These are phyloP conservation scores for Eolophus roseicapilla DNA, from an alignment of 2,113 vertebrate species.

Conservation along the genomic window DNA sequence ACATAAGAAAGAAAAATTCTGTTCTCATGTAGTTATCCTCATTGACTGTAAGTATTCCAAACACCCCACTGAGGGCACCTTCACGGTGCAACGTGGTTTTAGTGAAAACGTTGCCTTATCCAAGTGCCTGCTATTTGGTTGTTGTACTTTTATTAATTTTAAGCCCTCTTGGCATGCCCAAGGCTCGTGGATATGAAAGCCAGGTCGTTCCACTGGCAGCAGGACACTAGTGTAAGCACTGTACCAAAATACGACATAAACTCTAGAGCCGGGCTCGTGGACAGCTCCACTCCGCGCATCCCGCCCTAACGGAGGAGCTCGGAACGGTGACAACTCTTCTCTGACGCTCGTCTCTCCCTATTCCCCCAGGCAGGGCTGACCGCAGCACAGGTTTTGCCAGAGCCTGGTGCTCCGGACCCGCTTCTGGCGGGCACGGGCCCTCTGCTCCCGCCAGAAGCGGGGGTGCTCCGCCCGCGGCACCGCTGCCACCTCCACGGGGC, in stretches of 20 bases:
- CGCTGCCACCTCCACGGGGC: neutral
- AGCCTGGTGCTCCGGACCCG: neutral
- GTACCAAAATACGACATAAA: neutral
- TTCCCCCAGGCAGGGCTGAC: no score
- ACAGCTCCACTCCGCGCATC: neutral
- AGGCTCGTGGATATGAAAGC: rapidly evolving
- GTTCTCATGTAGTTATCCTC: neutral
- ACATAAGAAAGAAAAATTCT: neutral
- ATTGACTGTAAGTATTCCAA: neutral
- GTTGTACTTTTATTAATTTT: neutral
- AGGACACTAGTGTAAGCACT: rapidly evolving
- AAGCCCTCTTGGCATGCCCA: neutral
- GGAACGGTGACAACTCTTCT: rapidly evolving
- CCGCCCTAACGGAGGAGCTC: neutral
- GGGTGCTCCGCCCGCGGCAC: neutral
- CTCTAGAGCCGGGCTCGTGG: neutral
- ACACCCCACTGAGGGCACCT: neutral
- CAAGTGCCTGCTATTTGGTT: neutral
- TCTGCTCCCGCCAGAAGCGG: neutral
- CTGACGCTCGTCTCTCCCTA: rapidly evolving
- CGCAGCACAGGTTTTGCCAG: rapidly evolving
- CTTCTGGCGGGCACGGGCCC: neutral
- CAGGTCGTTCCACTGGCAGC: rapidly evolving
- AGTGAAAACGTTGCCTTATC: neutral
- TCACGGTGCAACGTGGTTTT: neutral